A percentile compares a stretch with the other conserved stretches of the same genome.
phyloP scores from a whole-genome alignment of 2,888 invertebrate genomes.

The Pyrocoelia pectoralis region DNA sequence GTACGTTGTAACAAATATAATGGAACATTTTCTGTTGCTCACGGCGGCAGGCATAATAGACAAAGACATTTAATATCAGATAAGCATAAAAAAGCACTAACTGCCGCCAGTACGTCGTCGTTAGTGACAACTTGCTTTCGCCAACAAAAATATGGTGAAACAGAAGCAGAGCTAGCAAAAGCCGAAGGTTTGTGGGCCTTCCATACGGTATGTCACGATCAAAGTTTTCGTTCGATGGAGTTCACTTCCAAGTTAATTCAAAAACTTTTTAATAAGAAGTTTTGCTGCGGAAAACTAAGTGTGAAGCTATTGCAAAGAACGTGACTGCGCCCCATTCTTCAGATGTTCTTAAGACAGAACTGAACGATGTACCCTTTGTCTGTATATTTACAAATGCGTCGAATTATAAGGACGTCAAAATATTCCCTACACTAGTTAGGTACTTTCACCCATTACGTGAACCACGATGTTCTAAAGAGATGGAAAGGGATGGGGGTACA shows the following conservation, averaged over 20 bases:
- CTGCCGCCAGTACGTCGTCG: background rate
- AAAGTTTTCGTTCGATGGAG: background rate
- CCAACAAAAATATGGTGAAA: background rate
- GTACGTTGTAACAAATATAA: conserved; percentile 13
- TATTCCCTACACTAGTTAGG: background rate
- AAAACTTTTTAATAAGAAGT: background rate
- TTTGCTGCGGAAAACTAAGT: conserved; percentile 3
- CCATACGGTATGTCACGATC: conserved; percentile 11
- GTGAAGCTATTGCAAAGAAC: background rate
- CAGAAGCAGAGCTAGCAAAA: background rate
- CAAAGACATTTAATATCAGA: background rate
- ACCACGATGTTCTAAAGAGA: too few relatives aligned
- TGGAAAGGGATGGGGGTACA: too few relatives aligned
- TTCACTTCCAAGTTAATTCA: background rate
- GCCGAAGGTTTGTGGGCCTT: background rate
- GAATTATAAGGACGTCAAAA: background rate
- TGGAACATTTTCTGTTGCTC: background rate
- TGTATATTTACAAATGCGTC: background rate
- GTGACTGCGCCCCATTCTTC: background rate
- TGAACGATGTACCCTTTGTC: background rate
- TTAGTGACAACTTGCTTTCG: background rate
- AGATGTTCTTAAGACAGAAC: background rate
- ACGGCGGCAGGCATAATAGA: background rate
- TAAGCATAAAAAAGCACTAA: conserved; percentile 13
- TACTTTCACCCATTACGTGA: too few relatives aligned